Base-by-base conservation (phyloP, 2,888 invertebrate species). In the Emmelina monodactyla region DNA sequence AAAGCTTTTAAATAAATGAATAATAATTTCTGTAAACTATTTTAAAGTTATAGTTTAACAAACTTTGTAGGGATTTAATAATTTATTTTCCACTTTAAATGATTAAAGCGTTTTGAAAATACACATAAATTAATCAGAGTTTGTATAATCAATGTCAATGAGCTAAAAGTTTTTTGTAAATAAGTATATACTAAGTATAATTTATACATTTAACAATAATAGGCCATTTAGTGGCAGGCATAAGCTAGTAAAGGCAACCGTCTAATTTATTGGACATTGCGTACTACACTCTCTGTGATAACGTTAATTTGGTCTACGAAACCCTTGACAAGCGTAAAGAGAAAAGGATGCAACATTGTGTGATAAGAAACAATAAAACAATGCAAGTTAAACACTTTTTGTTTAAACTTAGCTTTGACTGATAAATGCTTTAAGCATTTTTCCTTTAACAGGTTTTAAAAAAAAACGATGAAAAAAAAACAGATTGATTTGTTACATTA, bases 211-310 rank as follows among this genome's bases (percentile, higher is more conserved):
- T 25, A 25, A 4, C 3, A 25, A 7, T 25, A n/a, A 25, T 25
- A 46, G 42, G 46, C 44, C 40, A 19, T 25, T 37, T 42, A 42
- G 30, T 47, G 49, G 49, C 53, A 49, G 50, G 52, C 51, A 45
- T 51, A 47, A 51, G 50, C 51, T 55, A 51, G 41, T 42, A 42
- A 58, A 61, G 55, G 54, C 56, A 55, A 47, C 41, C 11, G 31
- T 46, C 47, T 54, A 53, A 47, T 9, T 38, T n/a, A n/a, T 42
- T 51, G 52, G 50, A 53, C 51, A 44, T 46, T 10, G 25, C 25
- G 11, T 11, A 25, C 25, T 25, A 25, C 25, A 11, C 25, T 25
- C 3, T 10, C 6, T 4, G 9, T 25, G n/a, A n/a, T n/a, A n/a
- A n/a, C n/a, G n/a, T n/a, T n/a, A n/a, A n/a, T n/a, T n/a, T n/a